These are phyloP conservation scores for Hepsetus odoe DNA, from an alignment of 2,113 vertebrate species.

Conservation along the genomic window DNA sequence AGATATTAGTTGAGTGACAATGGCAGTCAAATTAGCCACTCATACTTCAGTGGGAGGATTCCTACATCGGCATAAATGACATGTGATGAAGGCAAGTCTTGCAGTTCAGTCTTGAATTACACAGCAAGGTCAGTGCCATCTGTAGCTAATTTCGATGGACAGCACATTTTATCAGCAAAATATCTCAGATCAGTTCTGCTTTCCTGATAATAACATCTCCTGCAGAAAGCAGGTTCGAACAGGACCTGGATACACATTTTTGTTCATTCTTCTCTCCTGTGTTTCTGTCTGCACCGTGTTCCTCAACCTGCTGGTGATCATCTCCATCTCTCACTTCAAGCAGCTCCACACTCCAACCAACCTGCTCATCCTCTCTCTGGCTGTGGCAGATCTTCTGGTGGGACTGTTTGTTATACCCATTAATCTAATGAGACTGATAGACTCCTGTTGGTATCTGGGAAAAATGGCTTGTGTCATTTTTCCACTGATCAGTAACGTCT, in stretches of 20 bases:
- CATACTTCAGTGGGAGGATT: too few relatives aligned
- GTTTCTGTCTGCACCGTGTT: conserved; percentile 29
- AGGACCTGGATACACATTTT: background rate
- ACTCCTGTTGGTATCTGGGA: conserved; percentile 67
- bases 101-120: too few relatives aligned
- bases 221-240: conserved; percentile 1
- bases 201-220: background rate
- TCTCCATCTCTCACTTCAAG: conserved; percentile 67
- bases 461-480: conserved; percentile 59
- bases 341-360: conserved; percentile 74
- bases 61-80: too few relatives aligned
- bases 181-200: conserved; percentile 3
- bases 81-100: too few relatives aligned
- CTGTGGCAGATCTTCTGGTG: conserved; percentile 63
- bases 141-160: background rate
- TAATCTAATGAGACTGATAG: conserved; percentile 56
- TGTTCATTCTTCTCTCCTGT: background rate
- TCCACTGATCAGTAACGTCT: conserved; percentile 47
- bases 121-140: too few relatives aligned
- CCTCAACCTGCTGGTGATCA: conserved; percentile 51
- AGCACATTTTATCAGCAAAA: background rate
- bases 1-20: too few relatives aligned
- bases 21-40: too few relatives aligned
- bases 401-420: conserved; percentile 81
- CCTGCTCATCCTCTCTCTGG: conserved; percentile 70